Evolutionary conservation across 2,113 vertebrate species (phyloP), one percentile per base, ranked within the genome.

Genomic region (Dolichotis patagonum): DNA sequence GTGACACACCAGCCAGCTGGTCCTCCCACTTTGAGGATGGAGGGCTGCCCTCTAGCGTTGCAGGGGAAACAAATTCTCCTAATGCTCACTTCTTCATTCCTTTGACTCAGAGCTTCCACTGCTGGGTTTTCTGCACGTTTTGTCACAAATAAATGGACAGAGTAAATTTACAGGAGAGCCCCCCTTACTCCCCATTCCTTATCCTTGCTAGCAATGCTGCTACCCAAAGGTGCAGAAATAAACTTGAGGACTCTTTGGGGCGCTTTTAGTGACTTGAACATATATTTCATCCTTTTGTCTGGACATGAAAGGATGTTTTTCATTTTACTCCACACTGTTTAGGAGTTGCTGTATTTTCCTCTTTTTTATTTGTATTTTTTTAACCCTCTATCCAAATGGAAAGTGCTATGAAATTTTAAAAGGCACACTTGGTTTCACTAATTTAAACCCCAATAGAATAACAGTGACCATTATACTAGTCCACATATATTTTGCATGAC

Each of bases 31-130:
- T 30, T 0, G 28, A 62, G 93, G 91, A 92, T 60, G 52, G 92
- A 95, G 49, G 56, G 92, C 86, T 96, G 98, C 98, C 98, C 98
- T 95, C 98, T 98, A 95, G 96, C 1, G 98, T 65, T 32, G 19
- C 38, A 38, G n/a, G 4, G n/a, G 24, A 85, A 58, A 24, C 1
- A 56, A 41, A 22, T 16, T 58, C 90, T 84, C 35, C 62, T 41
- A 43, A 32, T 4, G 49, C 9, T 69, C 28, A 3, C 58, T 4
- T 7, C 3, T 5, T 11, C 1, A 6, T 38, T 73, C 78, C 32
- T 14, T 9, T 9, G 63, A 84, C 38, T 30, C 62, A 56, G 19
- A 83, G 19, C 19, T 81, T 38, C 22, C 52, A 16, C 14, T 1
- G n/a, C 17, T 28, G 28, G 12, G 35, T 69, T 91, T 62, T 58